Evolutionary conservation across 2,113 vertebrate species (phyloP).

Genomic region (Micronycteris hirsuta): DNA sequence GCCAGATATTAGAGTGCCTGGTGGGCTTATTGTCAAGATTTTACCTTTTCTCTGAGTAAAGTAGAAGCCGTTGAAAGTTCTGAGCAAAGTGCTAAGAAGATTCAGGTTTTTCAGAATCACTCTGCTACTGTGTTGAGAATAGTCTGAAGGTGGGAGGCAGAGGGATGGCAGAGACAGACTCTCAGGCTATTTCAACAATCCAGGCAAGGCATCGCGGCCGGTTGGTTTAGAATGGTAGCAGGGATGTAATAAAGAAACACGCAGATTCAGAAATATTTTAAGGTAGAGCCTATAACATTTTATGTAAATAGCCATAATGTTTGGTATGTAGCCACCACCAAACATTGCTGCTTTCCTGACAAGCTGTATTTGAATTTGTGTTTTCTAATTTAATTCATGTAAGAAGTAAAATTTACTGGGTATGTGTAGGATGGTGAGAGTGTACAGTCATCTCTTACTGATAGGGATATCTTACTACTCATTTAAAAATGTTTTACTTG

Average conservation of each 20-base stretch:
- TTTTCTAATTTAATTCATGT: conserved; percentile 15
- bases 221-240: not conserved
- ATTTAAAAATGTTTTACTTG: not conserved
- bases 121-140: not conserved
- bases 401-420: not conserved
- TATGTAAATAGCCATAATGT: not conserved
- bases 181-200: not conserved
- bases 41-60: not conserved
- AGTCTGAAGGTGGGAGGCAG: not conserved
- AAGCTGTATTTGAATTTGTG: not conserved
- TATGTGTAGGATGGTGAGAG: not conserved
- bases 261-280: conserved; percentile 12
- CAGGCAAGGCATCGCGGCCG: not conserved
- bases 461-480: not conserved
- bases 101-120: not conserved
- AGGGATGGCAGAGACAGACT: not conserved
- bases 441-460: not conserved
- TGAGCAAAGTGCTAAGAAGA: not conserved
- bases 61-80: not conserved
- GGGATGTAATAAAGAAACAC: not conserved
- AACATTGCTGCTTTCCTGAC: not conserved
- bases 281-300: not conserved
- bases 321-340: not conserved
- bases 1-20: not conserved
- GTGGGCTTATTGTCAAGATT: not conserved